A percentile compares a stretch with the other conserved stretches of the same genome.
These are phyloP conservation scores for Gymnopithys bicolor DNA, from an alignment of 2,797 vertebrate species.

Conservation along the genomic window DNA sequence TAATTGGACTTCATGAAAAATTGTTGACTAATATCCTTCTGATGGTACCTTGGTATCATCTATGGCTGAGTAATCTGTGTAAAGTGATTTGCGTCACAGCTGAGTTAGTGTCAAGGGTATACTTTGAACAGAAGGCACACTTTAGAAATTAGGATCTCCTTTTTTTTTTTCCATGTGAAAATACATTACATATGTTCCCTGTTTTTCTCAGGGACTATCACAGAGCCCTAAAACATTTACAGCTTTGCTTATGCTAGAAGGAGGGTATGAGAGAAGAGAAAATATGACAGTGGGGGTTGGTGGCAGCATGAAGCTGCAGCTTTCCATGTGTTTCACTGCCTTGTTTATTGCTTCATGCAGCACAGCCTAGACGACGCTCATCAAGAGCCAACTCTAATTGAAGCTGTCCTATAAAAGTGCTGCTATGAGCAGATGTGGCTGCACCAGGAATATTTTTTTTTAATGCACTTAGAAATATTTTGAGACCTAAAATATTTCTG, in stretches of 20 bases:
- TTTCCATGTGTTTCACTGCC: slow-evolving; percentile 25
- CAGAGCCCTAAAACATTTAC: slow-evolving; percentile 70
- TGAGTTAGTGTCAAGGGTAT: slow-evolving; percentile 64
- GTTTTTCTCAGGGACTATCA: slow-evolving; percentile 75
- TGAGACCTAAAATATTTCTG: slow-evolving; percentile 17
- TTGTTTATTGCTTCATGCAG: slow-evolving; percentile 36
- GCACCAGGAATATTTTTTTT: slow-evolving; percentile 7
- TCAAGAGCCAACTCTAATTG: slow-evolving; percentile 60
- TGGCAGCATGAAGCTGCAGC: slow-evolving; percentile 30
- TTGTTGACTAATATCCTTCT: slow-evolving; percentile 71
- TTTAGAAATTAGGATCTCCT: slow-evolving; percentile 67
- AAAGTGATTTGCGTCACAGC: slow-evolving; percentile 73
- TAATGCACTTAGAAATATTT: slow-evolving; percentile 24
- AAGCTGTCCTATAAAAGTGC: slow-evolving; percentile 47
- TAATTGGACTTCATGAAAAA: slow-evolving; percentile 74
- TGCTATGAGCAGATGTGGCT: slow-evolving; percentile 53
- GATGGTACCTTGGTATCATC: slow-evolving; percentile 60
- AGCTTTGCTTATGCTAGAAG: slow-evolving; percentile 44
- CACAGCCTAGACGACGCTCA: slow-evolving; percentile 42
- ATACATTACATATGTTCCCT: slow-evolving; percentile 73
- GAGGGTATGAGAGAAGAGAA: slow-evolving; percentile 14
- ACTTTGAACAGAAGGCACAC: slow-evolving; percentile 74
- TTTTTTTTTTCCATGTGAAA: slow-evolving; percentile 62
- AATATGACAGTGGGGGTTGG: slow-evolving; percentile 25
- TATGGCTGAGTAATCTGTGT: slow-evolving; percentile 72